Percentiles rank a stretch among this genome's conserved stretches.
Conservation (phyloP, 2,888 invertebrate species). For the Ditula angustiorana region DNA sequence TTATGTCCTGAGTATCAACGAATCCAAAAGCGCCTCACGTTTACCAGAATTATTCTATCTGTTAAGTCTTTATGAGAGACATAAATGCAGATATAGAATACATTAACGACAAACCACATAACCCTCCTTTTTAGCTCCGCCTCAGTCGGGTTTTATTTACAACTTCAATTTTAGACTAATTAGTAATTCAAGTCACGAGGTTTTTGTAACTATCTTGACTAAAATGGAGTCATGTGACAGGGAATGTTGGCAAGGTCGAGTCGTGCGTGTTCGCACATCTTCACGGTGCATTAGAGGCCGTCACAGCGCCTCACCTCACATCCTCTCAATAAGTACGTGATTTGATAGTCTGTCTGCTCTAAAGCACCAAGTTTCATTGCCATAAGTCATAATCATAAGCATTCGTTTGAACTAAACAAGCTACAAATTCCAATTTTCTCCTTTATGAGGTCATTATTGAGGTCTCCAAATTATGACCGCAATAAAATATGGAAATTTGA, state of each 20-base stretch:
- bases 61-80: too few relatives aligned
- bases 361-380: not conserved
- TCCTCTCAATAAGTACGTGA: conserved; percentile 11
- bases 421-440: conserved; percentile 35
- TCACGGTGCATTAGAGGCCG: conserved; percentile 52
- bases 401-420: conserved; percentile 27
- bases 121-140: too few relatives aligned
- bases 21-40: too few relatives aligned
- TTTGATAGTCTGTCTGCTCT: not conserved
- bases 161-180: not conserved
- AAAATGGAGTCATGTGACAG: conserved; percentile 3
- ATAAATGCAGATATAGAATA: too few relatives aligned
- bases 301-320: conserved; percentile 23
- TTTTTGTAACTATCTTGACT: not conserved
- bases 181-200: not conserved
- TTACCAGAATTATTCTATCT: too few relatives aligned
- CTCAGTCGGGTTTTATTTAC: not conserved
- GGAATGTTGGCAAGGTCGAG: conserved; percentile 39
- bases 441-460: conserved; percentile 41
- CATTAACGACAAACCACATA: too few relatives aligned
- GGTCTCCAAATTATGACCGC: conserved; percentile 49
- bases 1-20: too few relatives aligned
- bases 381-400: not conserved
- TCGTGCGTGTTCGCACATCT: conserved; percentile 53
- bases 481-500: conserved; percentile 67